Evolutionary conservation across 2,797 vertebrate genomes (phyloP).

Genomic region (Argya squamiceps): DNA sequence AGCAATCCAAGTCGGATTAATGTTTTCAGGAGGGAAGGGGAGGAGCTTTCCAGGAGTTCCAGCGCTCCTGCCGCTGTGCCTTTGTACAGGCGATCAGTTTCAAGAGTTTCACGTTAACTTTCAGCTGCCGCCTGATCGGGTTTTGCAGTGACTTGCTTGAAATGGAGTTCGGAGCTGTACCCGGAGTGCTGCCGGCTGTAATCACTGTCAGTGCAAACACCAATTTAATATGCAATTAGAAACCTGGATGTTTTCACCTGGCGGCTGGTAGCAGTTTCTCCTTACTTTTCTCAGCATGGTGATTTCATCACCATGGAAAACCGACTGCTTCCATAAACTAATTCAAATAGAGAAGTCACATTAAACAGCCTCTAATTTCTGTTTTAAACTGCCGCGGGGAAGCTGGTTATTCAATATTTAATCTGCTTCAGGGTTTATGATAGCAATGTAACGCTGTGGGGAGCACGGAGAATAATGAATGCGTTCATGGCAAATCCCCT

Average conservation of each 20-base stretch:
- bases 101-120: not conserved
- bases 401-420: not conserved
- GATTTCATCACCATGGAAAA: constrained; percentile 36
- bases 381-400: not conserved
- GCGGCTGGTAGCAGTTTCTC: not conserved
- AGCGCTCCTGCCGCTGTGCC: not conserved
- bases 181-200: not conserved
- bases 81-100: fast-evolving
- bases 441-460: not conserved
- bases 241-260: constrained; percentile 24
- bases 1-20: not conserved
- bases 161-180: not conserved
- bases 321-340: not conserved
- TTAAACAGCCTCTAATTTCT: not conserved
- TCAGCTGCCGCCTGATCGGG: not conserved
- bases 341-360: not conserved
- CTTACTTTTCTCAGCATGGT: not conserved
- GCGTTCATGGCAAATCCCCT: not conserved
- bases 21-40: constrained; percentile 38
- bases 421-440: not conserved
- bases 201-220: not conserved
- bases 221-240: not conserved
- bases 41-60: not conserved
- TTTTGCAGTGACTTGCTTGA: not conserved
- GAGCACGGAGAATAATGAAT: not conserved